Base-by-base conservation (phyloP, 2,888 invertebrate species). In the Atrina japonica region DNA sequence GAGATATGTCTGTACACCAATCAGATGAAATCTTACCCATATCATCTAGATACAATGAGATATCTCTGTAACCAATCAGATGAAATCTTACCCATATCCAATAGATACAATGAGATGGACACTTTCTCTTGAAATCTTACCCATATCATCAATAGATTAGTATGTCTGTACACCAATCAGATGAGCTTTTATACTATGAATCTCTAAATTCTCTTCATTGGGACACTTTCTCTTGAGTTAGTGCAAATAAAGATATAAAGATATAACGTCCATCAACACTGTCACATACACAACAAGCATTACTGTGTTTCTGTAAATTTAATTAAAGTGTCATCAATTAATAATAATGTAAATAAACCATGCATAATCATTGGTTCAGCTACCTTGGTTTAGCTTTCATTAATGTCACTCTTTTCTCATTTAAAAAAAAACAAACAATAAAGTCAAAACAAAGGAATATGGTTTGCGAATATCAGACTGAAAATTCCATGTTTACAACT, bases 61-160 rank as follows among this genome's bases (percentile, higher is more conserved):
- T n/a, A n/a, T n/a, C n/a, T n/a, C n/a, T n/a, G n/a, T n/a, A n/a
- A n/a, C n/a, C n/a, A n/a, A n/a, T n/a, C n/a, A n/a, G n/a, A n/a
- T n/a, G n/a, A n/a, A n/a, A n/a, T n/a, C n/a, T n/a, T n/a, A n/a
- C n/a, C n/a, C n/a, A n/a, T n/a, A n/a, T n/a, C n/a, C n/a, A n/a
- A n/a, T n/a, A n/a, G n/a, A n/a, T n/a, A n/a, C n/a, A n/a, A n/a
- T n/a, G n/a, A n/a, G n/a, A n/a, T n/a, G n/a, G n/a, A n/a, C n/a
- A n/a, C n/a, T n/a, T n/a, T n/a, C n/a, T n/a, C n/a, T n/a, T n/a
- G 21, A 47, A 18, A 16, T 21, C 16, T 50, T 77, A 89, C 89
- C 89, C 85, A 87, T 85, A 63, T 88, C 88, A 83, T 88, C 88
- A 40, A 88, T 66, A 3, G 86, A 81, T 7, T 80, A 65, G 27